Conservation (phyloP, 2,113 vertebrate species). For the Barbus barbus region DNA sequence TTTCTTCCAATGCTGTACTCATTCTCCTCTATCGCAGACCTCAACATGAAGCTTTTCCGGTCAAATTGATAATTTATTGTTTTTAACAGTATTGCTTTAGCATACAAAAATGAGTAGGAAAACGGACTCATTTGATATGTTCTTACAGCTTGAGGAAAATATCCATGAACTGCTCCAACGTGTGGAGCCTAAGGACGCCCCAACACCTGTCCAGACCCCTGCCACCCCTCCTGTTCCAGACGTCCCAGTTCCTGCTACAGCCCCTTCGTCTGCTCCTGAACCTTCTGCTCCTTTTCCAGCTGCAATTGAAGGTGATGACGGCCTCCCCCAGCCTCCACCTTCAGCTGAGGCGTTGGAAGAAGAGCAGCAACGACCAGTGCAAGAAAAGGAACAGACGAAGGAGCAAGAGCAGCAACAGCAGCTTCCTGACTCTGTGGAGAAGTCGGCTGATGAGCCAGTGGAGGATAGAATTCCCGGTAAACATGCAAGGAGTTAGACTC, state of each 20-base stretch:
- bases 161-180: constrained; percentile 79
- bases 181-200: constrained; percentile 71
- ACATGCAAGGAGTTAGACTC: not conserved
- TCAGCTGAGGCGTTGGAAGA: constrained; percentile 62
- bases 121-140: not conserved
- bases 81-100: not conserved
- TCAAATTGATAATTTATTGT: not conserved
- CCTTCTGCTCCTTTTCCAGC: constrained; percentile 17
- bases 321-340: constrained; percentile 41
- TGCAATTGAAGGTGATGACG: constrained; percentile 46
- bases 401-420: constrained; percentile 54
- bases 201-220: constrained; percentile 60
- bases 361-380: constrained; percentile 48
- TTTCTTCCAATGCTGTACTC: not conserved
- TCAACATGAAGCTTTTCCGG: not conserved
- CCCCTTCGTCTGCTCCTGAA: constrained; percentile 27
- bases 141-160: constrained; percentile 82
- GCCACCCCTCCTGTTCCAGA: constrained; percentile 58
- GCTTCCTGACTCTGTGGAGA: constrained; percentile 65
- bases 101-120: not conserved
- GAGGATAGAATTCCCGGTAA: constrained; percentile 65
- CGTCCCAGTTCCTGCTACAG: constrained; percentile 18
- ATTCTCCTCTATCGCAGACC: not conserved
- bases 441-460: constrained; percentile 61
- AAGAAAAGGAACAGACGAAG: constrained; percentile 51